Evolutionary conservation across 2,113 vertebrate genomes (phyloP), one percentile per base, ranked within the genome.

Genomic region (Neodon shergylaensis): DNA sequence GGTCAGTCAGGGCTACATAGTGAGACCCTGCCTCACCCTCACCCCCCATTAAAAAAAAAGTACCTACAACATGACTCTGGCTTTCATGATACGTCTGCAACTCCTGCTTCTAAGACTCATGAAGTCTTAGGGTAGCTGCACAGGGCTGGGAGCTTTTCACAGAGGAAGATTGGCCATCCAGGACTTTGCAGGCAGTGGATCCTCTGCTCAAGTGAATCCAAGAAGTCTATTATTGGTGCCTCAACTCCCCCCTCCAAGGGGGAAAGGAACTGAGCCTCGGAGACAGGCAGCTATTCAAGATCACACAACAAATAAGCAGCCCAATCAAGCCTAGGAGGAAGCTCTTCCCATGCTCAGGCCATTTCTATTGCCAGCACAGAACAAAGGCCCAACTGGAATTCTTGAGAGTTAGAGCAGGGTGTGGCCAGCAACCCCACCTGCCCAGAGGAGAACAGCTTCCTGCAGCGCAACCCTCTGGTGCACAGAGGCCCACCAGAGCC

Each of bases 41-140:
- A 19, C 2, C 24, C 8, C 58, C 14, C 4, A 1, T 5, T 58
- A 2, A 0, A 52, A 44, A 44, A 39, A 26, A 39, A 24, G 9
- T 4, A 5, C 11, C 36, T 58, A 58, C 42, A 39, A 68, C 36
- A 31, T 0, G 17, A 47, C 21, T 26, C 33, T 47, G 72, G 54
- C 88, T 63, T 77, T 89, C 73, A 36, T 31, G 54, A 26, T 76
- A 22, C 11, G 1, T 61, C 54, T 33, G 17, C 8, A 58, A 63
- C n/a, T 16, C 16, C 36, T 58, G 72, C 52, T 61, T 39, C 36
- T 74, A 8, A 14, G 36, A 22, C 26, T 7, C 44, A 1, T 21
- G 16, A 9, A 33, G 39, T 12, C 28, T 76, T n/a, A 11, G 16
- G 4, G 17, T 26, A 44, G 65, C 4, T 31, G 52, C 42, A 6